Base-by-base conservation (phyloP, 2,888 invertebrate genomes). In the Magallana nippona region DNA sequence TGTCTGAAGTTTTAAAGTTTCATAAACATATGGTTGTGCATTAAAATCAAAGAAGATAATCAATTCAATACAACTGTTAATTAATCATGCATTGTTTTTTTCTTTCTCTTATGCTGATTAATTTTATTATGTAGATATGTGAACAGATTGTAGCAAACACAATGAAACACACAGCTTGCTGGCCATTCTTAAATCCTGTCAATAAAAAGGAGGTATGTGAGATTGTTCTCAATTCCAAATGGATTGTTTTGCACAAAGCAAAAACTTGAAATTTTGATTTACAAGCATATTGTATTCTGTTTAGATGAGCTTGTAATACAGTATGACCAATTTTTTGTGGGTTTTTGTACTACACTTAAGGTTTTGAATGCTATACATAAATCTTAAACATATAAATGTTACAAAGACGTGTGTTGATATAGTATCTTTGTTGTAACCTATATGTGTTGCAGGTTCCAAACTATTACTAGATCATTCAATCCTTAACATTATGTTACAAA, bases 141-240 rank as follows among this genome's bases (percentile, higher is more conserved):
- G 91, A 94, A 56, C 91, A 92, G 71, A 93, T 95, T 55, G 95
- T 98, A 13, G 96, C 96, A 92, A 98, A 98, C 94, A 96, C 99
- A 95, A 97, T 98, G 94, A 96, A 95, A 85, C 98, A 98, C 95
- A 97, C 98, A 94, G 97, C 97, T 94, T 97, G 98, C 57, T 98
- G 98, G 98, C 99, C 99, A 83, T 99, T 99, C 95, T 95, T 98
- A 79, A 95, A 97, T 88, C 98, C 99, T 0, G 99, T 99, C 79
- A 98, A 98, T 95, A 98, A 98, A 79, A 98, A 98, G 95, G 89
- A 91, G 89, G 93, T 92, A 86, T 87, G 90, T 3, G 27, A 71
- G 22, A 11, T 71, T 44, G 44, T 44, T 5, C 44, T 44, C 5
- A 44, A 44, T 44, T 44, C 44, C 44, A 44, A 44, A 44, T 44